Evolutionary conservation across 2,113 vertebrate species (phyloP), one percentile per base, ranked within the genome.

Genomic region (Aphyosemion australe): DNA sequence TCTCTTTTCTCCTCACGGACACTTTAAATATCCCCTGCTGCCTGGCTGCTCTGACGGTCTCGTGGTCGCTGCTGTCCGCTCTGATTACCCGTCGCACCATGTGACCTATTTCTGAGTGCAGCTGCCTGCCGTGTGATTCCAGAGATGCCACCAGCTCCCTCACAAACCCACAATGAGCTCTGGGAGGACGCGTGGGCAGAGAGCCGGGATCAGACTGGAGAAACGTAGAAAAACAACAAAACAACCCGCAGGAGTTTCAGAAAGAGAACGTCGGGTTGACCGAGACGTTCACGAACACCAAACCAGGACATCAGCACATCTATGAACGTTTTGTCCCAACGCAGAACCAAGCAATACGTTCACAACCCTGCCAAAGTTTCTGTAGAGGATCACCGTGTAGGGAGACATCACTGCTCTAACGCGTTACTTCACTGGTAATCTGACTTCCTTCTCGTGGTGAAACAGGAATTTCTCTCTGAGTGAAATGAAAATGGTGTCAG

Each of bases 71-170:
- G 31, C 61, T 26, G 49, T 76, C 75, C 61, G 71, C 77, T 81
- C 85, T 69, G 74, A 63, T 83, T 79, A 80, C 79, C 76, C 74
- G 47, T 58, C 61, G 47, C 69, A 82, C 72, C 88, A 87, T 86
- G 84, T 88, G 87, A 87, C 90, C 84, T 61, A 72, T 13, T 82
- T 86, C 61, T 79, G 72, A 74, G 68, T 78, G 65, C 84, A 87
- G 84, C 87, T 88, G 82, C 84, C 74, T 67, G 69, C 80, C 87
- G 84, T 89, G 85, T 89, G 88, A 88, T 81, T 72, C 47, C 59
- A 57, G 67, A 78, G 81, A 84, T 78, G 76, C 82, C 82, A 84
- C 73, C 71, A 49, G 73, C 76, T 77, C 76, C 21, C 72, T 62
- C 64, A 84, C 75, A 76, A 78, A 15, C 62, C 78, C 77, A 71